A percentile compares a stretch with the other conserved stretches of the same genome.
Conservation (phyloP, 2,113 vertebrate species). For the Corythoichthys intestinalis region DNA sequence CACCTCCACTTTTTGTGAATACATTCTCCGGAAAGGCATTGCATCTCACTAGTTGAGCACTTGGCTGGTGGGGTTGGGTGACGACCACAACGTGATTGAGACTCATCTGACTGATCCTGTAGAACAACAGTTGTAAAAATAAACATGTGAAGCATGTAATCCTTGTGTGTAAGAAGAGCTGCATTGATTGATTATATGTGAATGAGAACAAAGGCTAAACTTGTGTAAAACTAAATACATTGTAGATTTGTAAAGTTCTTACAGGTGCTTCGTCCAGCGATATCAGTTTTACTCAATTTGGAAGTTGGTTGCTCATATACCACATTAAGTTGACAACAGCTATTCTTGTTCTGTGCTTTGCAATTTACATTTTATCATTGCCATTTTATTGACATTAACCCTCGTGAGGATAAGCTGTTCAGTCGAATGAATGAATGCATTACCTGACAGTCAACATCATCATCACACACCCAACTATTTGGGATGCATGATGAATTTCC, state of each 20-base stretch:
- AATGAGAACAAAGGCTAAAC: too few relatives aligned
- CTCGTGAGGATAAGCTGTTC: too few relatives aligned
- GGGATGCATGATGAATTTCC: constrained; percentile 88
- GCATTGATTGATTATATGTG: neutral
- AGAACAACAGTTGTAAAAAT: neutral
- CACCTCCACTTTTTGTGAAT: constrained; percentile 97
- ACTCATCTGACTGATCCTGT: constrained; percentile 88
- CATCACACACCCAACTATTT: constrained; percentile 88
- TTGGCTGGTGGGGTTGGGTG: constrained; percentile 78
- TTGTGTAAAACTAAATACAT: too few relatives aligned
- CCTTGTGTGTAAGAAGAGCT: neutral
- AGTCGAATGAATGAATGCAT: neutral
- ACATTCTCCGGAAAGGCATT: constrained; percentile 89
- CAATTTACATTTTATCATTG: neutral
- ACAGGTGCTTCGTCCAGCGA: too few relatives aligned
- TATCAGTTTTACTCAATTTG: too few relatives aligned
- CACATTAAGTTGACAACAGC: neutral
- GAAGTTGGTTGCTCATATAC: too few relatives aligned
- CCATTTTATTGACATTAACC: neutral
- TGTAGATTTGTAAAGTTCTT: too few relatives aligned
- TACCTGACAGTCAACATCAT: constrained; percentile 87
- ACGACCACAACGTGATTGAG: constrained; percentile 82
- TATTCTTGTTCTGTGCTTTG: neutral
- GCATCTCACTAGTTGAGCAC: constrained; percentile 83
- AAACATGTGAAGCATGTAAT: neutral